phyloP scores from a whole-genome alignment of 2,113 vertebrate species.

The Oncorhynchus keta region DNA sequence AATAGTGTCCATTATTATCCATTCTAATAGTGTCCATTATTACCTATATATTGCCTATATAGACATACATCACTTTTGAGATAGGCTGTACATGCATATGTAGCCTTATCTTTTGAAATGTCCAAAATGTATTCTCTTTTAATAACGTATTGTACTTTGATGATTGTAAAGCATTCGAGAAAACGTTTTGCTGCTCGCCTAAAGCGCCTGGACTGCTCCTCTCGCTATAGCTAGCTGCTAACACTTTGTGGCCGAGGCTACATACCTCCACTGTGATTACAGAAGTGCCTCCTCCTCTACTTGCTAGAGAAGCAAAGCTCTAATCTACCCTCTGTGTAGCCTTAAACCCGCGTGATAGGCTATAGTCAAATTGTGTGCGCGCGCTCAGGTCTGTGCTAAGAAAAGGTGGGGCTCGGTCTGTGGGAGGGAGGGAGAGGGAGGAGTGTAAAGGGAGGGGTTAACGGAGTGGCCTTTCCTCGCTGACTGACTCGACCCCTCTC shows the following conservation, averaged over 20 bases:
- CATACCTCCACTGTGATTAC: constrained; percentile 70
- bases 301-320: constrained; percentile 70
- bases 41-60: background rate
- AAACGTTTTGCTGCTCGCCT: constrained; percentile 18
- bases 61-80: background rate
- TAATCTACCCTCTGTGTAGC: constrained; percentile 71
- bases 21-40: constrained; percentile 29
- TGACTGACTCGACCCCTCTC: constrained; percentile 81
- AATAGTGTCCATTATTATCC: constrained; percentile 29
- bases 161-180: constrained; percentile 42
- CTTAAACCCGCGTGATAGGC: constrained; percentile 66
- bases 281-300: constrained; percentile 60
- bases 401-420: constrained; percentile 61
- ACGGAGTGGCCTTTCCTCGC: constrained; percentile 71
- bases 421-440: constrained; percentile 43
- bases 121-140: constrained; percentile 23
- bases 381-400: constrained; percentile 26
- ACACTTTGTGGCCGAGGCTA: constrained; percentile 68
- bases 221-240: constrained; percentile 52
- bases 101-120: background rate
- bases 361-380: constrained; percentile 43
- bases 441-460: constrained; percentile 39
- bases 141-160: constrained; percentile 47
- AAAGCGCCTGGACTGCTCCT: constrained; percentile 57
- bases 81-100: background rate